Conservation (phyloP, 2,113 vertebrate species). For the Neodon shergylaensis region DNA sequence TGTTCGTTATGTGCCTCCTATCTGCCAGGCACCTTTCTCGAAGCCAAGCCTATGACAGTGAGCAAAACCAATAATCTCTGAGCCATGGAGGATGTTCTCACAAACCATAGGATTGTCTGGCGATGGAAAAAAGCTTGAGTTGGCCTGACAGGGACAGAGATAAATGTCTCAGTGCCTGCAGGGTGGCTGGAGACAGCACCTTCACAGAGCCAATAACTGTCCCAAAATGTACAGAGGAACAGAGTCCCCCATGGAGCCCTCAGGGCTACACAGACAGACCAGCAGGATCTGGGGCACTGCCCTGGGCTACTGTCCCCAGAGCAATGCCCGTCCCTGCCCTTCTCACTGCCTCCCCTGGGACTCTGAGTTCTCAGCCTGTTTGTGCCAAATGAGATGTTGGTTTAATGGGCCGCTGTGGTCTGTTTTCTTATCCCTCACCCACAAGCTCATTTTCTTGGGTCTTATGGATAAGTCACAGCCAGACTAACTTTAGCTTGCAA, state of each 20-base stretch:
- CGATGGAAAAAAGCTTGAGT: background rate
- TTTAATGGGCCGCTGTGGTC: background rate
- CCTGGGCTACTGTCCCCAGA: background rate
- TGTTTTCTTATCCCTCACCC: background rate
- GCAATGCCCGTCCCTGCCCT: background rate
- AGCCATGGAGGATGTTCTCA: background rate
- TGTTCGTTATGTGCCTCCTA: background rate
- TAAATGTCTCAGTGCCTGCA: accelerated
- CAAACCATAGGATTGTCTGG: background rate
- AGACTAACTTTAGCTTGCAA: background rate
- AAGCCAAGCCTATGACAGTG: background rate
- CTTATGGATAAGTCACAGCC: background rate
- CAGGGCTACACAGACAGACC: background rate
- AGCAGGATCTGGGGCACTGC: background rate
- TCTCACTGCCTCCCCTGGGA: background rate
- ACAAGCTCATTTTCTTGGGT: background rate
- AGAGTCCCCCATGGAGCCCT: background rate
- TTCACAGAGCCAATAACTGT: background rate
- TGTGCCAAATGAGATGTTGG: background rate
- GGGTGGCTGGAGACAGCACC: background rate
- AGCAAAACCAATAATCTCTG: background rate
- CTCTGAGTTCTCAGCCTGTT: background rate
- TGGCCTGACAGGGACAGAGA: background rate
- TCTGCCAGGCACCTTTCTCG: background rate
- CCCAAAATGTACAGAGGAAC: background rate